Evolutionary conservation across 2,113 vertebrate species (phyloP).

Genomic region (Hypocryptadius cinnamomeus): DNA sequence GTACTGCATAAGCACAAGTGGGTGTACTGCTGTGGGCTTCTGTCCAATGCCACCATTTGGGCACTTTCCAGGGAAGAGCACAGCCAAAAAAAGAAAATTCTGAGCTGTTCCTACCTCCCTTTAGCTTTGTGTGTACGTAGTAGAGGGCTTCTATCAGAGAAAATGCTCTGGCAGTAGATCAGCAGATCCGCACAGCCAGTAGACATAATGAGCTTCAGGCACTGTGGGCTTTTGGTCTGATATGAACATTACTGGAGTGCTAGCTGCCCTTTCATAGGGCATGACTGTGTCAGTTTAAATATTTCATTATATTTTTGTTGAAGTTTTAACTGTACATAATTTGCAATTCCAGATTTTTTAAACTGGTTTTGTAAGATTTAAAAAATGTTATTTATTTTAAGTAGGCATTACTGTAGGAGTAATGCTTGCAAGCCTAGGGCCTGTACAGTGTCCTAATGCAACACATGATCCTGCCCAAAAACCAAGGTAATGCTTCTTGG

Average conservation of each 20-base stretch:
- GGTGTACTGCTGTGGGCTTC: not conserved
- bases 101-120: not conserved
- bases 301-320: not conserved
- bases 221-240: not conserved
- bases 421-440: not conserved
- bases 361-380: not conserved
- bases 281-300: not conserved
- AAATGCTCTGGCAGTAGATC: not conserved
- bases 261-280: not conserved
- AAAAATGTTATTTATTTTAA: not conserved
- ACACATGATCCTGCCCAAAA: not conserved
- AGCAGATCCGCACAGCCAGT: not conserved
- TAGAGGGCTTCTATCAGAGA: not conserved
- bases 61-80: not conserved
- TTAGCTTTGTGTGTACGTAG: not conserved
- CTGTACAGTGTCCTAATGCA: not conserved
- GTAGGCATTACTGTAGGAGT: not conserved
- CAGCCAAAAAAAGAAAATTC: not conserved
- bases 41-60: not conserved
- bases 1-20: not conserved
- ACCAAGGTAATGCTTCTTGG: not conserved
- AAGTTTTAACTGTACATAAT: not conserved
- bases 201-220: not conserved
- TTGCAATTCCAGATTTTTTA: not conserved
- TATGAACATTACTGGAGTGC: not conserved